Evolutionary conservation across 1,140 invertebrate genomes (phyloP).

Genomic region (Arion vulgaris): DNA sequence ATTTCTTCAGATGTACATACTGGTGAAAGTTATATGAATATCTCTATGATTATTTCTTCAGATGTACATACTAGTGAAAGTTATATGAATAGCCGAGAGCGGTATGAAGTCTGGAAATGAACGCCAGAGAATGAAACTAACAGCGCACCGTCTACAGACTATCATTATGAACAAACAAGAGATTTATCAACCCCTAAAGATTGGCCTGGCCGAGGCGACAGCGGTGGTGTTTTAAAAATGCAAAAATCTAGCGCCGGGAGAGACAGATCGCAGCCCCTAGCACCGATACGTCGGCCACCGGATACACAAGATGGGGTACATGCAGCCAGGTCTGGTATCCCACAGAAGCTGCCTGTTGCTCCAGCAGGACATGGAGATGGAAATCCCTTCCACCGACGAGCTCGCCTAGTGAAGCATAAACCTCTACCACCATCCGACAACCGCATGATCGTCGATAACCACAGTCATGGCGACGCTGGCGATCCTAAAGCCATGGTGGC

Average conservation of each 20-base stretch:
- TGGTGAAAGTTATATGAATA: too few species aligned
- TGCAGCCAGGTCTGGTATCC: conserved; percentile 3
- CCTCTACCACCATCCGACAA: conserved; percentile 14
- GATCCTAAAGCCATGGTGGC: background rate
- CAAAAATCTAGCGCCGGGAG: conserved; percentile 53
- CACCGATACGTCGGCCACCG: conserved; percentile 45
- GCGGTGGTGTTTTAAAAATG: conserved; percentile 29
- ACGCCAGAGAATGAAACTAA: conserved; percentile 48
- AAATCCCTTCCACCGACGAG: conserved; percentile 16
- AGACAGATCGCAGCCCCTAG: conserved; percentile 56
- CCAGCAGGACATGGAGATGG: conserved; percentile 5
- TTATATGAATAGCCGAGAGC: background rate
- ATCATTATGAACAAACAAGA: conserved; percentile 53
- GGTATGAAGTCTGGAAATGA: conserved; percentile 46
- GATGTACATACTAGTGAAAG: background rate
- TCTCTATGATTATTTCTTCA: background rate
- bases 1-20: too few species aligned
- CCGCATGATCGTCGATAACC: conserved; percentile 16
- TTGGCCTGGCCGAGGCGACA: conserved; percentile 22
- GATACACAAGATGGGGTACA: background rate
- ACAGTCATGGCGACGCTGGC: conserved; percentile 5
- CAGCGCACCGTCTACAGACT: conserved; percentile 46
- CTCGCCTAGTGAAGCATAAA: conserved; percentile 36
- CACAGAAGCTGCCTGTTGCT: background rate
- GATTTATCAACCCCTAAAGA: conserved; percentile 29